A percentile compares a stretch with the other conserved stretches of the same genome.
These are phyloP conservation scores for Chauna torquata DNA, from an alignment of 2,113 vertebrate species.

Conservation along the genomic window DNA sequence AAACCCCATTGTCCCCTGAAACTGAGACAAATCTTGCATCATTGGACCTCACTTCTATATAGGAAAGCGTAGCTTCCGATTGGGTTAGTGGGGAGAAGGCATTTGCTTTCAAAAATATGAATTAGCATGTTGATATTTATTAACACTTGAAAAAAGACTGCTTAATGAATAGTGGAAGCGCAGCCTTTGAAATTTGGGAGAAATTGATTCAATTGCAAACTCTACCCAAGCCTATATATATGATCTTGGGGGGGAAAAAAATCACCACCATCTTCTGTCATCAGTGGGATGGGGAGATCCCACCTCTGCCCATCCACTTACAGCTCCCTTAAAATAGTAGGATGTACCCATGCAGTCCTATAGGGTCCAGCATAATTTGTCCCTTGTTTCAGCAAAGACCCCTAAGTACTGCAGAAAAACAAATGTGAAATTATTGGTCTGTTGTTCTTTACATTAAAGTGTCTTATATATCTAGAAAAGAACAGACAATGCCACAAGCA, in stretches of 20 bases:
- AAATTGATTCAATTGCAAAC: not conserved
- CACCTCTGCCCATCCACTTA: not conserved
- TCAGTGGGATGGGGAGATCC: not conserved
- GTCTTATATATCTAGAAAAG: not conserved
- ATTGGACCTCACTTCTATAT: not conserved
- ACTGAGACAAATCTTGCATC: not conserved
- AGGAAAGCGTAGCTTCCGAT: not conserved
- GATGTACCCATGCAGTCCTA: not conserved
- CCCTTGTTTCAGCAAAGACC: not conserved
- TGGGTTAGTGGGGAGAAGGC: not conserved
- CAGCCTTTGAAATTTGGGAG: not conserved
- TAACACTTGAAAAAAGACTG: not conserved
- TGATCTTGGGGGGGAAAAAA: not conserved
- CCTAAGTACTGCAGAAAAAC: not conserved
- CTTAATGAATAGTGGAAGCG: not conserved
- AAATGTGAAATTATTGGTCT: not conserved
- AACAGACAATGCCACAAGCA: not conserved
- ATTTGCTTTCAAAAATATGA: not conserved
- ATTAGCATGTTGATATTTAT: not conserved
- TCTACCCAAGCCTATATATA: not conserved
- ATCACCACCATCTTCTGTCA: not conserved
- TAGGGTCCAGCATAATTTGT: not conserved
- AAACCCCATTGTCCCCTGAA: not conserved
- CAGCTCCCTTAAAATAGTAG: not conserved
- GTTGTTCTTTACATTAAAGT: not conserved